Percentiles rank a stretch among this genome's conserved stretches.
phyloP scores from a whole-genome alignment of 2,113 vertebrate genomes.

The Eubucco bourcierii region DNA sequence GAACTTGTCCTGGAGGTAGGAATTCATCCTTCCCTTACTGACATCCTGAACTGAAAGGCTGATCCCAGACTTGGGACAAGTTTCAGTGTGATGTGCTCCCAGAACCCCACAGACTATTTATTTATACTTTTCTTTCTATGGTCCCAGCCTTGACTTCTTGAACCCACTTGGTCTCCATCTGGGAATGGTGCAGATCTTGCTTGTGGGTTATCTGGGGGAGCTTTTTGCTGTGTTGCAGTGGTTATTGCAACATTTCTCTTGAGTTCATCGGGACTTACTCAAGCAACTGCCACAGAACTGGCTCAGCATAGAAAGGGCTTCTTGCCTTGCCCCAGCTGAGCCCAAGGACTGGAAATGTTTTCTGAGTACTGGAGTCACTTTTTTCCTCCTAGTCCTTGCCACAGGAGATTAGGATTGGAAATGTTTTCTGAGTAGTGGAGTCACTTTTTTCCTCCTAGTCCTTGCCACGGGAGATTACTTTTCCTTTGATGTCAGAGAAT shows the following conservation, averaged over 20 bases:
- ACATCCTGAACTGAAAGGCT: neutral
- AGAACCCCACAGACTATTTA: neutral
- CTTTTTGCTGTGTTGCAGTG: neutral
- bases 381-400: neutral
- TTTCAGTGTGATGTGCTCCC: neutral
- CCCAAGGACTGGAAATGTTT: neutral
- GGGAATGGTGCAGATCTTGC: neutral
- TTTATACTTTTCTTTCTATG: neutral
- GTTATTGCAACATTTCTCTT: neutral
- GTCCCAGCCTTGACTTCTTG: neutral
- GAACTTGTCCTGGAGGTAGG: constrained; percentile 95
- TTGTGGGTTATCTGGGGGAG: neutral
- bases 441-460: neutral
- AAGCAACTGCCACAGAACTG: neutral
- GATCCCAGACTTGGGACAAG: neutral
- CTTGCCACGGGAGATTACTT: neutral
- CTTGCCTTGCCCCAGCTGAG: neutral
- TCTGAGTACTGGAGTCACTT: neutral
- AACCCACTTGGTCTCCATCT: fast-evolving
- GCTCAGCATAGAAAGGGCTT: neutral
- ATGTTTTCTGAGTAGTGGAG: neutral
- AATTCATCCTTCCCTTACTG: neutral
- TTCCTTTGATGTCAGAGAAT: neutral
- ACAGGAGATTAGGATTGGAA: neutral
- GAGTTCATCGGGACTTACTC: neutral